Evolutionary conservation across 2,113 vertebrate species (phyloP).

Genomic region (Synchiropus splendidus): DNA sequence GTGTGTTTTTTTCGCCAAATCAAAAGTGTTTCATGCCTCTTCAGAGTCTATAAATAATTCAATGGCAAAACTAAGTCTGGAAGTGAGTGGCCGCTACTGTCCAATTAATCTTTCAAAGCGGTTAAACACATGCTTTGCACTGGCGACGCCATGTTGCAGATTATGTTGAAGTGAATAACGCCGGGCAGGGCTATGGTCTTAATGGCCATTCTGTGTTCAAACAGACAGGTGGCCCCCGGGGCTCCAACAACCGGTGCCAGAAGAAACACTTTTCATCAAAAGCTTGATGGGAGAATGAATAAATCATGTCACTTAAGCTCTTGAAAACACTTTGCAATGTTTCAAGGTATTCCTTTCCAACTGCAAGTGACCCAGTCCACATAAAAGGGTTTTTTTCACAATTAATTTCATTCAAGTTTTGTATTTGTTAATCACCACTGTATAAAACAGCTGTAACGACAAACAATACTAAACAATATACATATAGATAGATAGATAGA

Average conservation of each 20-base stretch:
- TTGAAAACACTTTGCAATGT: too few species aligned
- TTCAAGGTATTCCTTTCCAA: too few species aligned
- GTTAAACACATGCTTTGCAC: conserved; percentile 11
- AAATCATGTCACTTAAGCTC: conserved; percentile 37
- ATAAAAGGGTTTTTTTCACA: too few species aligned
- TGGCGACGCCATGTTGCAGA: conserved; percentile 9
- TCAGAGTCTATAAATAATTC: conserved; percentile 55
- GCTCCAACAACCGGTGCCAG: conserved; percentile 9
- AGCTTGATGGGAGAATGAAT: conserved; percentile 25
- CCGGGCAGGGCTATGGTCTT: conserved; percentile 34
- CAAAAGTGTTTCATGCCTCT: conserved; percentile 39
- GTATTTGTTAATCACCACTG: too few species aligned
- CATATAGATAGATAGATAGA: too few species aligned
- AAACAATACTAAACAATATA: too few species aligned
- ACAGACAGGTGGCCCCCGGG: conserved; percentile 27
- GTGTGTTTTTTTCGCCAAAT: conserved; percentile 23
- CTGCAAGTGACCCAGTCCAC: too few species aligned
- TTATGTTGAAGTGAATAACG: conserved; percentile 23
- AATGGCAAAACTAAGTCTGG: conserved; percentile 20
- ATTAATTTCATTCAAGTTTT: too few species aligned
- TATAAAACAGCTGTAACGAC: too few species aligned
- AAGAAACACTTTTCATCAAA: conserved; percentile 29
- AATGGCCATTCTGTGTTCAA: conserved; percentile 59
- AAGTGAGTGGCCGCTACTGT: conserved; percentile 24
- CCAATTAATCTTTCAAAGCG: conserved; percentile 48